Evolutionary conservation across 2,113 vertebrate genomes (phyloP), one percentile per base, ranked within the genome.

Genomic region (Nyctereutes procyonoides): DNA sequence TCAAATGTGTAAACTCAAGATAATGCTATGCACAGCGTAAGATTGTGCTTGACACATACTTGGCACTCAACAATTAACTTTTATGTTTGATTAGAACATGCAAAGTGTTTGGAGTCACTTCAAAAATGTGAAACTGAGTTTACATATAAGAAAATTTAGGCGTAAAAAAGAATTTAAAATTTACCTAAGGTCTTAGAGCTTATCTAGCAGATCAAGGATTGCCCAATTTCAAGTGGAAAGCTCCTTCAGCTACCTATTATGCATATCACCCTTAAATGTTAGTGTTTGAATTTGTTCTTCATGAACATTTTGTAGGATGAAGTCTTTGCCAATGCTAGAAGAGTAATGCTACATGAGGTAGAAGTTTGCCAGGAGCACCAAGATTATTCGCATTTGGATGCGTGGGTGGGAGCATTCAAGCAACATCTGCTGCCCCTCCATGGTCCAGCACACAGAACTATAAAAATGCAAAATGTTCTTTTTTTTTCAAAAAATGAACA

Each of bases 351-450:
- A 22, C 65, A 14, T 82, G 94, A 74, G 28, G 67, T 74, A 76
- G 58, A 93, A 90, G 92, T 95, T 96, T 95, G 86, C 95, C 94
- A 94, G 88, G 48, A 90, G 58, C 43, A 67, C 88, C 69, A 85
- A 90, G 92, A 96, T 95, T 96, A 88, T 95, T 98, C 90, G 58
- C 96, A 97, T 97, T 98, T 93, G 82, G 73, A 82, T 93, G 53
- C 0, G 84, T 92, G 80, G 97, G 95, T 51, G 73, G 90, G 38
- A 90, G 69, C 83, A 86, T 24, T 51, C 43, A 91, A 93, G 92
- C 63, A 97, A 96, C 97, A 98, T 96, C 97, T 98, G 98, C 94
- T 96, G 92, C 81, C 88, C 84, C 92, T 93, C 95, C 73, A 82
- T n/a, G 92, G 96, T 95, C 96, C 95, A 93, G 90, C 30, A 89